These are phyloP conservation scores for Andrena camellia DNA, from an alignment of 2,888 invertebrate genomes.

Conservation along the genomic window DNA sequence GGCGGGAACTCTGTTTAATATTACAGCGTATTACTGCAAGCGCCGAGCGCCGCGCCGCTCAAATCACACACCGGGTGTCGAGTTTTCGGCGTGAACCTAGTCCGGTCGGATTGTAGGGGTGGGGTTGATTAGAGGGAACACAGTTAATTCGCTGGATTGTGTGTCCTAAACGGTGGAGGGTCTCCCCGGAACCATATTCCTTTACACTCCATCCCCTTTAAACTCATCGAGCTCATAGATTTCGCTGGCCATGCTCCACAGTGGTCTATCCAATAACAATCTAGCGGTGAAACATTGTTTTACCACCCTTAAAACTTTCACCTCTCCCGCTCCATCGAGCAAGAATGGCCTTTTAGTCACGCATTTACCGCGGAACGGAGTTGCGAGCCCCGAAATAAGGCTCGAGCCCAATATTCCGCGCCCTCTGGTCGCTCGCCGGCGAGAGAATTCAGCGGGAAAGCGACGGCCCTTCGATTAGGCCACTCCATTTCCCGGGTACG, in stretches of 20 bases:
- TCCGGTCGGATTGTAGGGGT: not conserved
- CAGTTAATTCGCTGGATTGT: not conserved
- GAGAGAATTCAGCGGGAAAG: constrained; percentile 40
- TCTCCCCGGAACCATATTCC: not conserved
- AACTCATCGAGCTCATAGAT: no score
- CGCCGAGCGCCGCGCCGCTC: constrained; percentile 47
- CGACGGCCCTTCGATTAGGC: constrained; percentile 45
- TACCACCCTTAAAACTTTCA: no score
- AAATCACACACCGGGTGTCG: constrained; percentile 67
- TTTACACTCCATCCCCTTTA: no score
- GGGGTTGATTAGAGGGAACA: constrained; percentile 22
- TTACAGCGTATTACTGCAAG: constrained; percentile 77
- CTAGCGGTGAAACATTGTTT: no score
- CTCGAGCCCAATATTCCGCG: constrained; percentile 17
- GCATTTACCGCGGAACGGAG: constrained; percentile 19
- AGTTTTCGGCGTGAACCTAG: constrained; percentile 37
- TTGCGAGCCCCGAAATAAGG: constrained; percentile 28
- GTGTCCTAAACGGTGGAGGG: not conserved
- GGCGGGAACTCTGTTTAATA: constrained; percentile 77
- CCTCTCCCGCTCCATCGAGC: not conserved
- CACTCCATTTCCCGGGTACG: constrained; percentile 48
- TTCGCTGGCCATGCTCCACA: no score
- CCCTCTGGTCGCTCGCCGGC: constrained; percentile 1
- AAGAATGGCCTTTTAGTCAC: not conserved
- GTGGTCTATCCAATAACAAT: no score